A percentile compares a stretch with the other conserved stretches of the same genome.
Conservation (phyloP, 2,797 vertebrate species). For the Epinephelus awoara region DNA sequence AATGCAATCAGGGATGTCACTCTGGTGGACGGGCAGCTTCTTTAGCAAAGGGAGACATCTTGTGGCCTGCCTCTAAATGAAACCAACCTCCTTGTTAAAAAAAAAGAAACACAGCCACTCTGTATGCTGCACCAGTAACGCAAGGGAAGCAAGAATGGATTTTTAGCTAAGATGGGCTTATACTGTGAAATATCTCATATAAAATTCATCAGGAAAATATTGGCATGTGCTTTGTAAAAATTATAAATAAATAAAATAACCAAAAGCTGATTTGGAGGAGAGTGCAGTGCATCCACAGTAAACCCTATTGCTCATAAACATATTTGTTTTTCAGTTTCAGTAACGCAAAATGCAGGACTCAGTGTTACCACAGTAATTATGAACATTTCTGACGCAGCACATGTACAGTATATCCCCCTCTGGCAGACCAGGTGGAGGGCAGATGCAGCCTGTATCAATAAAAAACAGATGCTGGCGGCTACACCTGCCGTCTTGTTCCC, state of each 20-base stretch:
- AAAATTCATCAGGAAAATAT: slow-evolving; percentile 67
- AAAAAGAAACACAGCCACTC: slow-evolving; percentile 50
- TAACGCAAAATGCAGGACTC: slow-evolving; percentile 1
- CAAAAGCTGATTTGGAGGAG: slow-evolving; percentile 18
- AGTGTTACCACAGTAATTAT: slow-evolving; percentile 33
- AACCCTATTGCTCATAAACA: slow-evolving; percentile 16
- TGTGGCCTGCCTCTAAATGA: slow-evolving; percentile 79
- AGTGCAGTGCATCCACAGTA: background rate
- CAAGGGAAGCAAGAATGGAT: slow-evolving; percentile 64
- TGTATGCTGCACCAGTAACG: slow-evolving; percentile 62
- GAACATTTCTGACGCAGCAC: slow-evolving; percentile 54
- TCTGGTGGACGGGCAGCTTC: slow-evolving; percentile 60
- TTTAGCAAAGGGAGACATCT: slow-evolving; percentile 86
- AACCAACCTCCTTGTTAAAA: slow-evolving; percentile 43
- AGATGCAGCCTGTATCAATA: slow-evolving; percentile 76
- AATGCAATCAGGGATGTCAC: slow-evolving; percentile 43
- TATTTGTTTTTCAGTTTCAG: slow-evolving; percentile 17
- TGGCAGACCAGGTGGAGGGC: slow-evolving; percentile 41
- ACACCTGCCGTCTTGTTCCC: slow-evolving; percentile 62
- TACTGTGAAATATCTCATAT: slow-evolving; percentile 60
- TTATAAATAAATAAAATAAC: slow-evolving; percentile 17
- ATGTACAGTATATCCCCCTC: slow-evolving; percentile 54
- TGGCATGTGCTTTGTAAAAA: slow-evolving; percentile 31
- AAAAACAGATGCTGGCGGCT: slow-evolving; percentile 77
- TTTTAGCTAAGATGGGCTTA: slow-evolving; percentile 51